A percentile compares a stretch with the other conserved stretches of the same genome.
phyloP scores from a whole-genome alignment of 1,140 invertebrate species.

The Hirudo medicinalis region DNA sequence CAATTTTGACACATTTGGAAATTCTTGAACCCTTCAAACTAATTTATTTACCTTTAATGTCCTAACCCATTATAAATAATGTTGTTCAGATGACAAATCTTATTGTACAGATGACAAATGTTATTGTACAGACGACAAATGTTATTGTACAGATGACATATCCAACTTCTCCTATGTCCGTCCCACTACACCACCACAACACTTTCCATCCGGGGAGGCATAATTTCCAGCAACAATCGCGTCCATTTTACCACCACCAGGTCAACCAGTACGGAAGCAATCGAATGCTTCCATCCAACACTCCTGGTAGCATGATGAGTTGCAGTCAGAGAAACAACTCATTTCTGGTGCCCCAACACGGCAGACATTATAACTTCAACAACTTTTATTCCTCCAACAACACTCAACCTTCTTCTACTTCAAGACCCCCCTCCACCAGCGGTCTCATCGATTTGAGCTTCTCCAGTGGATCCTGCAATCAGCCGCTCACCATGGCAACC shows the following conservation, averaged over 20 bases:
- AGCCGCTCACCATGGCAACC: background rate
- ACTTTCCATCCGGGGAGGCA: background rate
- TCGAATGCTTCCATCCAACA: background rate
- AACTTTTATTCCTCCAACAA: background rate
- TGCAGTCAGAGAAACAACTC: background rate
- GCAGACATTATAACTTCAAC: background rate
- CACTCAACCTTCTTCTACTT: background rate
- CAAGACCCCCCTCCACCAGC: conserved; percentile 6
- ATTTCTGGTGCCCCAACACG: background rate
- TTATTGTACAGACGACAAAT: too few relatives aligned
- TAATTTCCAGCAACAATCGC: conserved; percentile 12
- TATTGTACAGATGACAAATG: too few relatives aligned
- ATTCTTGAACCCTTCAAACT: too few relatives aligned
- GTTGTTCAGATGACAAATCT: too few relatives aligned
- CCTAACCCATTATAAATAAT: too few relatives aligned
- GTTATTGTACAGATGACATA: background rate
- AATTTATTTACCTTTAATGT: too few relatives aligned
- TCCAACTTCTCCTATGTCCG: conserved; percentile 16
- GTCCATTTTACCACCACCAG: background rate
- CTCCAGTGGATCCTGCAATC: background rate
- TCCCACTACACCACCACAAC: conserved; percentile 15
- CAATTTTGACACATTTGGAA: too few relatives aligned
- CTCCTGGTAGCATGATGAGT: background rate
- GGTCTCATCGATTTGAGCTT: conserved; percentile 15
- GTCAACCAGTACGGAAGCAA: background rate